Percentiles rank a stretch among this genome's conserved stretches.
phyloP scores from a whole-genome alignment of 35 echinoderm and acorn worm genomes.

The Apostichopus japonicus region DNA sequence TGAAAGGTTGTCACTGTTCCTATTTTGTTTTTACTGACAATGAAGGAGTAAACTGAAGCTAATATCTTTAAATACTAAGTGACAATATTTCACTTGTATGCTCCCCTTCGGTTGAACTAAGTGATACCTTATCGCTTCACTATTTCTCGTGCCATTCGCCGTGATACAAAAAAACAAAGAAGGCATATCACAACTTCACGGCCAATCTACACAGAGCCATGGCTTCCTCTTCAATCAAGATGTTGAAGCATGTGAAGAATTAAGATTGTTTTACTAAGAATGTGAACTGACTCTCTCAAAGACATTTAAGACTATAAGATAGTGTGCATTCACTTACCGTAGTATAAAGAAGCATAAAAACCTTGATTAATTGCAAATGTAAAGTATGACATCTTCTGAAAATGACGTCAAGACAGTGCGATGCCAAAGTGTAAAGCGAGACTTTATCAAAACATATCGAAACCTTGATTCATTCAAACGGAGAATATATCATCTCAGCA shows the following conservation, averaged over 20 bases:
- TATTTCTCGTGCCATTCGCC: too few relatives aligned
- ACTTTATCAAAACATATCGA: neutral
- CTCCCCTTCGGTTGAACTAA: too few relatives aligned
- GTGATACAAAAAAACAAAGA: too few relatives aligned
- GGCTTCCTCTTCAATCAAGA: neutral
- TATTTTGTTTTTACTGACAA: too few relatives aligned
- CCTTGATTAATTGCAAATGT: conserved; percentile 14
- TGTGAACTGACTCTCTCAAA: neutral
- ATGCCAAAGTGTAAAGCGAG: neutral
- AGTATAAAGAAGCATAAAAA: neutral
- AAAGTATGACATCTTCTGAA: conserved; percentile 13
- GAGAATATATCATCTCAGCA: neutral
- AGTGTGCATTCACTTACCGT: neutral
- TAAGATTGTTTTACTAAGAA: neutral
- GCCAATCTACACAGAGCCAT: too few relatives aligned
- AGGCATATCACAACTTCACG: too few relatives aligned
- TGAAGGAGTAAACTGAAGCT: too few relatives aligned
- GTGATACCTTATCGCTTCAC: too few relatives aligned
- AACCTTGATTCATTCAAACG: neutral
- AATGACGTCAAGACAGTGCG: neutral
- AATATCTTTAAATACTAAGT: too few relatives aligned
- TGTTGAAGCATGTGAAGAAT: neutral
- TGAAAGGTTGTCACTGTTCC: too few relatives aligned
- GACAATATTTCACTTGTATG: too few relatives aligned
- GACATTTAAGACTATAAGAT: neutral